phyloP scores from a whole-genome alignment of 2,113 vertebrate genomes.

The Odocoileus hemionus region DNA sequence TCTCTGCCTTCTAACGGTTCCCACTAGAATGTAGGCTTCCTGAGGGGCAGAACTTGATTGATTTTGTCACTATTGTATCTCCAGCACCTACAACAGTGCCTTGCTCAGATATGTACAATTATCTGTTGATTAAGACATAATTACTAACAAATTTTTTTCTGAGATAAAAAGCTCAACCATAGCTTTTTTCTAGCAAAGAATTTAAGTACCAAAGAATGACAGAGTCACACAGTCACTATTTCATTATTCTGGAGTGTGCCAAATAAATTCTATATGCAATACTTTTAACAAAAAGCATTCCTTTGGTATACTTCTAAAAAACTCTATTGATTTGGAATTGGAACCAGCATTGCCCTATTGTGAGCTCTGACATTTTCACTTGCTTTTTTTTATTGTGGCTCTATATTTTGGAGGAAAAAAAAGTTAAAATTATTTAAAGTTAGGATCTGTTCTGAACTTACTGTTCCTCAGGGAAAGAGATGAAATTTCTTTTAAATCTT shows the following conservation, averaged over 20 bases:
- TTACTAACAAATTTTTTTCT: not conserved
- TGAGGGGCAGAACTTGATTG: not conserved
- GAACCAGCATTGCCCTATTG: not conserved
- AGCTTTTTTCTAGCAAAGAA: not conserved
- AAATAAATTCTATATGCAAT: not conserved
- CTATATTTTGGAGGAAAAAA: not conserved
- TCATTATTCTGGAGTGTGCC: not conserved
- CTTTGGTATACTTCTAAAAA: not conserved
- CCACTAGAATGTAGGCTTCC: not conserved
- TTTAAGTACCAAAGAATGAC: not conserved
- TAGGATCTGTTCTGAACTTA: not conserved
- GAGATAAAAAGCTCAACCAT: conserved; percentile 1
- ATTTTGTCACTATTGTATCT: not conserved
- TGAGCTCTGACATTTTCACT: not conserved
- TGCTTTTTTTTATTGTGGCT: not conserved
- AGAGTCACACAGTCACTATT: not conserved
- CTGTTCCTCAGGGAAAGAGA: not conserved
- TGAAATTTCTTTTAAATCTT: conserved; percentile 13
- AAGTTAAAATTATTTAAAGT: not conserved
- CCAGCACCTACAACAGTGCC: not conserved
- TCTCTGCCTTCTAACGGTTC: not conserved
- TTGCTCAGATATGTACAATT: not conserved
- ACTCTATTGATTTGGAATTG: not conserved
- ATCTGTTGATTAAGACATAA: not conserved
- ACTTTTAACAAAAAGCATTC: not conserved